Conservation (phyloP, 2,797 vertebrate species). For the Emydoidea blandingii region DNA sequence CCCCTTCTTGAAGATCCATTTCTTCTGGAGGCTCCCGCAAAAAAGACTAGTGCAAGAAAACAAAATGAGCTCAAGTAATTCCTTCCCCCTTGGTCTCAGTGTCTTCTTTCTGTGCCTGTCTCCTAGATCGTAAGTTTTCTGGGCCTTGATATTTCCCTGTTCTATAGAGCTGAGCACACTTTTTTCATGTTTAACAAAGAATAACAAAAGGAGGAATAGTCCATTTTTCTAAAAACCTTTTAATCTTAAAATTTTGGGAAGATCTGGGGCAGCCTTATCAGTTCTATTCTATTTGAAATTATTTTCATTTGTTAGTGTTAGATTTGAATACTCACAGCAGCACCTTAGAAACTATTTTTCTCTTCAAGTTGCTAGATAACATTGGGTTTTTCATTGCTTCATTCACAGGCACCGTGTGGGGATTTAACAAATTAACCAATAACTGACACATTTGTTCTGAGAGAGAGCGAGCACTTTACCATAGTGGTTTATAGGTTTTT, state of each 20-base stretch:
- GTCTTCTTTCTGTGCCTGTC: not conserved
- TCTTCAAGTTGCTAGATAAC: not conserved
- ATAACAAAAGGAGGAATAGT: not conserved
- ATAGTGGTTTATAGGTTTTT: not conserved
- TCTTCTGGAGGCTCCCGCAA: rapidly evolving
- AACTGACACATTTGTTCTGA: not conserved
- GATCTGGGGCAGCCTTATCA: not conserved
- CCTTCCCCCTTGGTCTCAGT: not conserved
- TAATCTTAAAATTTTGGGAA: not conserved
- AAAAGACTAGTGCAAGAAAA: not conserved
- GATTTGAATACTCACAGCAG: not conserved
- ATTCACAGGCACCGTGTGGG: not conserved
- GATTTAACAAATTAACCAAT: not conserved
- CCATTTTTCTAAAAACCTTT: not conserved
- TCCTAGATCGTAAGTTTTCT: not conserved
- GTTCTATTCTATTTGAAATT: not conserved
- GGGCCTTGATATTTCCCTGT: not conserved
- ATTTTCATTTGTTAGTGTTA: not conserved
- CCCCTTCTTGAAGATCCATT: not conserved
- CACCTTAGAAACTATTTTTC: not conserved
- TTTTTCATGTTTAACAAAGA: not conserved
- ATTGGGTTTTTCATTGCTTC: not conserved
- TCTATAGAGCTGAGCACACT: not conserved
- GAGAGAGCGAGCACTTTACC: not conserved
- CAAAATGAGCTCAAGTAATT: not conserved